Percentiles rank a stretch among this genome's conserved stretches.
Conservation (phyloP, 2,113 vertebrate genomes). For the Aramus guarauna region DNA sequence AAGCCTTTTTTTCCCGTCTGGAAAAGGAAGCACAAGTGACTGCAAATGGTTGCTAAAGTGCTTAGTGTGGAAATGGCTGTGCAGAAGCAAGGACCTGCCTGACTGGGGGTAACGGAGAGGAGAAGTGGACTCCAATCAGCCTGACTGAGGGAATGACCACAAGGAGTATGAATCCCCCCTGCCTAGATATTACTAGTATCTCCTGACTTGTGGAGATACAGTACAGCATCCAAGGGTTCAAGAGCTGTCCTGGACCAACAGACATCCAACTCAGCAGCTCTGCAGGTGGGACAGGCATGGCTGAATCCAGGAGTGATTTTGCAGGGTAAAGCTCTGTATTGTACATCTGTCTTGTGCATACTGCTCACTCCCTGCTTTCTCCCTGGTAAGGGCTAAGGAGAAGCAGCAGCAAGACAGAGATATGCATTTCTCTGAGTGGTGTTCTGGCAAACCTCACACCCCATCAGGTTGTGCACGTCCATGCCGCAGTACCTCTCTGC, state of each 20-base stretch:
- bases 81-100: not conserved
- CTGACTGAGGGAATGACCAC: not conserved
- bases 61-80: not conserved
- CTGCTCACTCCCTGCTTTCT: not conserved
- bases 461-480: no score
- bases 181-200: not conserved
- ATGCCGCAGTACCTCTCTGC: fast-evolving
- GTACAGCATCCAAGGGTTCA: not conserved
- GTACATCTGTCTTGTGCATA: not conserved
- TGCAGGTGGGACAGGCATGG: not conserved
- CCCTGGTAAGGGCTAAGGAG: not conserved
- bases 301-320: not conserved
- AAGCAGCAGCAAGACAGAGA: not conserved
- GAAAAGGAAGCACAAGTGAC: not conserved
- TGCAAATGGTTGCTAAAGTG: not conserved
- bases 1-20: not conserved
- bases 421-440: not conserved
- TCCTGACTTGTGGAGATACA: not conserved
- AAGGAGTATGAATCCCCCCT: not conserved
- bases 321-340: not conserved
- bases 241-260: not conserved
- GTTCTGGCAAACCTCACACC: not conserved
- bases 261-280: not conserved
- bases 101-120: not conserved
- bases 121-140: not conserved